Evolutionary conservation across 2,888 invertebrate genomes (phyloP).

Genomic region (Salpingus planirostris): DNA sequence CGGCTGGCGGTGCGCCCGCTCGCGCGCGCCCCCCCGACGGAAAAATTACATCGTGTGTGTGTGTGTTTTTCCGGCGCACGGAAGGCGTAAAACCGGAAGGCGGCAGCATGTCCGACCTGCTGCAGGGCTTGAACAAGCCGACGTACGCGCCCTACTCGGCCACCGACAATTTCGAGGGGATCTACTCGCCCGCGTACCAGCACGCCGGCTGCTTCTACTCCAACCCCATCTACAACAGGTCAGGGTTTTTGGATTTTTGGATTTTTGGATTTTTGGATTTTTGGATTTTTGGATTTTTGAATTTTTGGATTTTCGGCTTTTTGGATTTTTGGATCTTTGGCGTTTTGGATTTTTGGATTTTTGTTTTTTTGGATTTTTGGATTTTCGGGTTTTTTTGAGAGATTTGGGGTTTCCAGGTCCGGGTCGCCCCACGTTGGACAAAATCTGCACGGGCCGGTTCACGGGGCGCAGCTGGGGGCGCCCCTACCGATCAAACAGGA

Average conservation of each 20-base stretch:
- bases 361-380: no score
- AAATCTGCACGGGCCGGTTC: no score
- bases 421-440: no score
- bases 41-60: neutral
- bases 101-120: constrained; percentile 27
- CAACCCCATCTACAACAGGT: constrained; percentile 32
- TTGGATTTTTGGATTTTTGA: no score
- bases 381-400: no score
- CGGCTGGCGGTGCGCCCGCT: neutral
- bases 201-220: constrained; percentile 35
- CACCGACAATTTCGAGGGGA: constrained; percentile 32
- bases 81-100: constrained; percentile 31
- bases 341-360: no score
- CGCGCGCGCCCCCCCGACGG: neutral
- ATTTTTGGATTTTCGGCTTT: no score
- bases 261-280: no score
- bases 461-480: no score
- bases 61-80: constrained; percentile 16
- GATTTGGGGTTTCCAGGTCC: no score
- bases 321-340: no score
- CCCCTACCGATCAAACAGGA: constrained; percentile 33
- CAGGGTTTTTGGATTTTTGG: no score
- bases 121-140: constrained; percentile 32
- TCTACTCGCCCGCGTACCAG: constrained; percentile 30
- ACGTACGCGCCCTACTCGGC: constrained; percentile 19